Conservation (phyloP, 2,888 invertebrate species). For the Octonoba sinensis region DNA sequence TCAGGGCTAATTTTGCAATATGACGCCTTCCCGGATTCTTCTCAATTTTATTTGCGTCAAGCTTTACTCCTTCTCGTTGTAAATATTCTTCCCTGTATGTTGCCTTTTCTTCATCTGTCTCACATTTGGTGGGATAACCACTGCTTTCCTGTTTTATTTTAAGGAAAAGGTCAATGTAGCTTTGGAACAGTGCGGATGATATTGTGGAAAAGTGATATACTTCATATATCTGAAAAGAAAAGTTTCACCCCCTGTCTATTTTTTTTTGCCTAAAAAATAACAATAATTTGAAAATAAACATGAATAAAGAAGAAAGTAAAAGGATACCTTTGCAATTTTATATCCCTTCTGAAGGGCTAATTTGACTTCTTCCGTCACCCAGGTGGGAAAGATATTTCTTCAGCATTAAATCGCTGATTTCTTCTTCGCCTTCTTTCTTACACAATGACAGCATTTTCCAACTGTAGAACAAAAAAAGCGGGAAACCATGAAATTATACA, state of each 20-base stretch:
- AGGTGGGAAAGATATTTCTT: neutral
- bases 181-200: neutral
- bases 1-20: slow-evolving; percentile 21
- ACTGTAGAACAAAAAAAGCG: no score
- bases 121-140: neutral
- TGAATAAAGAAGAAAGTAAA: no score
- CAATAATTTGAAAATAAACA: no score
- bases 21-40: slow-evolving; percentile 4
- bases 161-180: slow-evolving; percentile 5
- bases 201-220: neutral
- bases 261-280: no score
- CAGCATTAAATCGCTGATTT: no score
- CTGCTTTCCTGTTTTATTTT: slow-evolving; percentile 24
- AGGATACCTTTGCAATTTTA: no score
- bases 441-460: no score
- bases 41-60: neutral
- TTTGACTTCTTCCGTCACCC: slow-evolving; percentile 1
- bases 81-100: neutral
- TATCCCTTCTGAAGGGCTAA: neutral
- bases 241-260: no score
- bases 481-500: no score
- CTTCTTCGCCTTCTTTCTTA: no score
- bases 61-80: slow-evolving; percentile 9
- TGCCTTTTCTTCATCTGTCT: neutral
- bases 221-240: slow-evolving; percentile 7